Evolutionary conservation across 2,113 vertebrate genomes (phyloP).

Genomic region (Marmota flaviventris): DNA sequence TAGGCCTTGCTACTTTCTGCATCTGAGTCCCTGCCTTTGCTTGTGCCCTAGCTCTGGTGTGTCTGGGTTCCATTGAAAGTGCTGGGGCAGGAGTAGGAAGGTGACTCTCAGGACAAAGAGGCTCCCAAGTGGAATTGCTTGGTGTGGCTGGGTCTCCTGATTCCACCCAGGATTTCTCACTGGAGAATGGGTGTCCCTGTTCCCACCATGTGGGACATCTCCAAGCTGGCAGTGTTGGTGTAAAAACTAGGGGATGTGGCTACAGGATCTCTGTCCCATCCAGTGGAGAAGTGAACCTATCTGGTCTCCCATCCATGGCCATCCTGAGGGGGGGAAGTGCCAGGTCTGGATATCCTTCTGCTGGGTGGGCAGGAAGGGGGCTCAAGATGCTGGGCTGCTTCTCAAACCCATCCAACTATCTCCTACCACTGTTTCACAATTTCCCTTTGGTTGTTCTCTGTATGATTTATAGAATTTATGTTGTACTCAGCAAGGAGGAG

Average conservation of each 20-base stretch:
- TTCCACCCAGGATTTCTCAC: background rate
- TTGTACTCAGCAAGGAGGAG: background rate
- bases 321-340: background rate
- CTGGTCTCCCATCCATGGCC: background rate
- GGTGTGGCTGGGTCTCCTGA: accelerated
- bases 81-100: accelerated
- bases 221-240: accelerated
- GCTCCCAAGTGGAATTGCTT: background rate
- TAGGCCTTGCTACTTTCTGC: background rate
- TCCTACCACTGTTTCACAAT: background rate
- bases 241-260: background rate
- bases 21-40: background rate
- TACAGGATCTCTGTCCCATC: background rate
- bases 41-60: background rate
- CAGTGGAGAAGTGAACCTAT: background rate
- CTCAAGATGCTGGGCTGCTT: background rate
- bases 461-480: background rate
- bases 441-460: background rate
- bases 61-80: background rate
- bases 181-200: background rate
- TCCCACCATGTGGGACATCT: no score
- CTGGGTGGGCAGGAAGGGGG: background rate
- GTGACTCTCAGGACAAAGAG: background rate
- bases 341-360: background rate
- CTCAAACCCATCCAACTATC: background rate